Percentiles rank a stretch among this genome's conserved stretches.
phyloP scores from a whole-genome alignment of 1,140 invertebrate genomes.

The Anoplophora glabripennis region DNA sequence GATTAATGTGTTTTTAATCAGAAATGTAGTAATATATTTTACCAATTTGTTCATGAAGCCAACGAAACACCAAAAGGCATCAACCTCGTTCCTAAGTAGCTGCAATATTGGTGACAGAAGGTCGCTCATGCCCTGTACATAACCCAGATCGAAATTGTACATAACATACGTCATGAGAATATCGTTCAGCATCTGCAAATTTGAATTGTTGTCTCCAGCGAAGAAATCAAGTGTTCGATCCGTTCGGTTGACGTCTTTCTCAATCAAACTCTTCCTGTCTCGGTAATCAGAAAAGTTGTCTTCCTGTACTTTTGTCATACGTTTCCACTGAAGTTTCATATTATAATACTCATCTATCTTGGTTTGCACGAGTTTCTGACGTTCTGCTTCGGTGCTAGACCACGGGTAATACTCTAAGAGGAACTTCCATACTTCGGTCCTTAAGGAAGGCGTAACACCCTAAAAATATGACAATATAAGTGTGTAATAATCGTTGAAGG shows the following conservation, averaged over 20 bases:
- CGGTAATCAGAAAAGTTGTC: slow-evolving; percentile 82
- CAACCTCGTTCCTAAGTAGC: slow-evolving; percentile 88
- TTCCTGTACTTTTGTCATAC: slow-evolving; percentile 85
- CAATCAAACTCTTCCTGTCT: slow-evolving; percentile 91
- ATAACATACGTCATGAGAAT: slow-evolving; percentile 99
- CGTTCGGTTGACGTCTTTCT: slow-evolving; percentile 96
- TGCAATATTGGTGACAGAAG: slow-evolving; percentile 89
- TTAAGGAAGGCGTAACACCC: slow-evolving; percentile 63
- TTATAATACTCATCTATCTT: slow-evolving; percentile 86
- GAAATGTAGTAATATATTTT: slow-evolving; percentile 41
- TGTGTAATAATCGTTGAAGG: slow-evolving; percentile 1
- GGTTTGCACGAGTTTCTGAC: slow-evolving; percentile 64
- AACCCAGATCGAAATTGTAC: slow-evolving; percentile 99
- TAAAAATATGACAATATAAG: slow-evolving; percentile 29
- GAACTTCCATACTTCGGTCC: slow-evolving; percentile 93
- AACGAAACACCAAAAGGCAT: slow-evolving; percentile 99
- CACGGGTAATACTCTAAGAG: slow-evolving; percentile 87
- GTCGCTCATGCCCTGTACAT: slow-evolving; percentile 97
- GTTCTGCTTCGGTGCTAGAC: slow-evolving; percentile 72
- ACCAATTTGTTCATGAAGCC: slow-evolving; percentile 97
- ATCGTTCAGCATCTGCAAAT: slow-evolving; percentile 81
- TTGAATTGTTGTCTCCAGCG: slow-evolving; percentile 86
- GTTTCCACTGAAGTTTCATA: slow-evolving; percentile 97
- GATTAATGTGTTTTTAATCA: too few relatives aligned
- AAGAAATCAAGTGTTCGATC: slow-evolving; percentile 91